Evolutionary conservation across 2,888 invertebrate genomes (phyloP).

Genomic region (Diabrotica balteata): DNA sequence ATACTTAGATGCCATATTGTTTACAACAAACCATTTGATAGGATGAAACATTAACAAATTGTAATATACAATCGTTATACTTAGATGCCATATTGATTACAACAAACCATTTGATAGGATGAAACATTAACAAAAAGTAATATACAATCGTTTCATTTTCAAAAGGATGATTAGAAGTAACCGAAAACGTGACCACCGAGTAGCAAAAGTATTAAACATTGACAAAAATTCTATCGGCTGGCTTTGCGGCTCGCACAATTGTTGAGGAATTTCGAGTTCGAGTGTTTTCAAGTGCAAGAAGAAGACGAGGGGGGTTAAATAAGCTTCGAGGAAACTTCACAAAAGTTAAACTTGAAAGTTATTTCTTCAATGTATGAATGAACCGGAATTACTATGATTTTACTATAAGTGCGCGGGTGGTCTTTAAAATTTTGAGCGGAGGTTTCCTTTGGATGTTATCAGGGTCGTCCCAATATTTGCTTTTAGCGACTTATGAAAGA

Average conservation of each 20-base stretch:
- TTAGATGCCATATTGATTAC: too few relatives aligned
- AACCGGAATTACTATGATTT: constrained; percentile 46
- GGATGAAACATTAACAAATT: too few relatives aligned
- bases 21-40: too few relatives aligned
- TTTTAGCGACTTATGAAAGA: neutral
- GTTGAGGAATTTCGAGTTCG: constrained; percentile 18
- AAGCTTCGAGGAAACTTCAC: constrained; percentile 19
- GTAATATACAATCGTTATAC: too few relatives aligned
- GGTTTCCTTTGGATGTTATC: neutral
- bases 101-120: too few relatives aligned
- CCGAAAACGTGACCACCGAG: constrained; percentile 6
- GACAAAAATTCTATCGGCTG: constrained; percentile 17
- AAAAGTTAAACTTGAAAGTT: constrained; percentile 38
- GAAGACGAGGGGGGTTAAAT: constrained; percentile 26
- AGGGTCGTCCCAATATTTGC: too few relatives aligned
- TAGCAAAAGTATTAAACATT: constrained; percentile 11
- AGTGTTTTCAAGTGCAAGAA: constrained; percentile 27
- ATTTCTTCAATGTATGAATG: constrained; percentile 40
- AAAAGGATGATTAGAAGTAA: neutral
- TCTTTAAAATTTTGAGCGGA: constrained; percentile 30
- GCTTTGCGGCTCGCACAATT: constrained; percentile 8
- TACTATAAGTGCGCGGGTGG: constrained; percentile 49
- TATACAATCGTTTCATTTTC: too few relatives aligned
- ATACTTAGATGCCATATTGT: too few relatives aligned
- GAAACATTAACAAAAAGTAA: too few relatives aligned